phyloP scores from a whole-genome alignment of 2,113 vertebrate species.

The Heloderma charlesbogerti region DNA sequence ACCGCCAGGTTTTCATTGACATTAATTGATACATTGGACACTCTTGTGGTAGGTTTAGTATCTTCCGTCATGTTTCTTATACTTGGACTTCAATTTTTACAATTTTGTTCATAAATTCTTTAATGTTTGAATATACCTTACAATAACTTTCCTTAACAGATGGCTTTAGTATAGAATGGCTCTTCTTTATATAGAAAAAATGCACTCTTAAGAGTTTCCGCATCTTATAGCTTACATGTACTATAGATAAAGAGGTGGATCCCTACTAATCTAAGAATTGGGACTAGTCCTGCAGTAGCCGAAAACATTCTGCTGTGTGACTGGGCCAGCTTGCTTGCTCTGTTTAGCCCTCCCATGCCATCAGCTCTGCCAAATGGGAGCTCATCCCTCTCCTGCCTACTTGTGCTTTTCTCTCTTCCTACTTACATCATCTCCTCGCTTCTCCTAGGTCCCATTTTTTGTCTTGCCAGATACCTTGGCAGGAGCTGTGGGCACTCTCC shows the following conservation, averaged over 20 bases:
- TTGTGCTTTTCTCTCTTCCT: neutral
- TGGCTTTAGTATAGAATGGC: neutral
- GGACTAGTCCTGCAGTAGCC: neutral
- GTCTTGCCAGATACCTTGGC: neutral
- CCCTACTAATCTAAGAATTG: neutral
- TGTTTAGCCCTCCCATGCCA: neutral
- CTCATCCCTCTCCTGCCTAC: neutral
- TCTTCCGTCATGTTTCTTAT: conserved; percentile 37
- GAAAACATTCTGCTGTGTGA: neutral
- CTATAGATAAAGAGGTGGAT: neutral
- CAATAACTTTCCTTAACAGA: neutral
- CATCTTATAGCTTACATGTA: neutral
- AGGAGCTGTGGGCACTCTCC: neutral
- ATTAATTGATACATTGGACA: conserved; percentile 97
- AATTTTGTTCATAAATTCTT: neutral
- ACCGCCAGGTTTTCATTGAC: conserved; percentile 92
- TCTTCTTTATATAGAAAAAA: neutral
- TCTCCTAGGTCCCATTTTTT: neutral
- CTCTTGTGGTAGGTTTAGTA: conserved; percentile 90
- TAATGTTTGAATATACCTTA: neutral
- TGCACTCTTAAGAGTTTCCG: neutral
- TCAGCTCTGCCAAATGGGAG: neutral
- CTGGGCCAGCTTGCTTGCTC: neutral
- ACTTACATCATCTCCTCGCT: neutral
- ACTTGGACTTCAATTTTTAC: neutral